Evolutionary conservation across 2,113 vertebrate species (phyloP).

Genomic region (Varanus komodoensis): DNA sequence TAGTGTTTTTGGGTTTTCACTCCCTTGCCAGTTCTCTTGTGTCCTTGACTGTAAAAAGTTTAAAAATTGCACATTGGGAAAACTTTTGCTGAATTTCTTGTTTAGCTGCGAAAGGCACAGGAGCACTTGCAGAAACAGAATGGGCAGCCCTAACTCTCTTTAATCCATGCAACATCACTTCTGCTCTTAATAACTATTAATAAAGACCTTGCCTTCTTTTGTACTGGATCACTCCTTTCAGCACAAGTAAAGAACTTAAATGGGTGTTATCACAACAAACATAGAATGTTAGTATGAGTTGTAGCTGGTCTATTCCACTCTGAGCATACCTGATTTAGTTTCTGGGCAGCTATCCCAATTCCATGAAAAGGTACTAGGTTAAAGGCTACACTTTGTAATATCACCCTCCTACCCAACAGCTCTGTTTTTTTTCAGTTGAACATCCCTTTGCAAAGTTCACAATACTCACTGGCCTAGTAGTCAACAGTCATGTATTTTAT

Average conservation of each 20-base stretch:
- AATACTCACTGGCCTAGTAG: not conserved
- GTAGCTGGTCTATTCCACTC: not conserved
- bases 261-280: slow-evolving; percentile 13
- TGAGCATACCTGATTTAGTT: not conserved
- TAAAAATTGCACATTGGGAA: not conserved
- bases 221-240: not conserved
- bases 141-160: not conserved
- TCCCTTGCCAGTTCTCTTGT: not conserved
- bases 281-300: not conserved
- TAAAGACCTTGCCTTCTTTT: not conserved
- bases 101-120: not conserved
- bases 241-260: not conserved
- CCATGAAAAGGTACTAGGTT: slow-evolving; percentile 8
- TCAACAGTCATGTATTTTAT: not conserved
- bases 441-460: not conserved
- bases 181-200: not conserved
- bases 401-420: not conserved
- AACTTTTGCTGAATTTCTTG: not conserved
- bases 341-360: not conserved
- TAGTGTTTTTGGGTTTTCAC: not conserved
- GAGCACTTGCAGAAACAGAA: not conserved
- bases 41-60: not conserved
- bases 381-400: not conserved
- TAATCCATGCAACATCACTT: not conserved
- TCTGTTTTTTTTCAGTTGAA: not conserved